Evolutionary conservation across 2,113 vertebrate species (phyloP), one percentile per base, ranked within the genome.

Genomic region (Apistogramma diplotaenia): DNA sequence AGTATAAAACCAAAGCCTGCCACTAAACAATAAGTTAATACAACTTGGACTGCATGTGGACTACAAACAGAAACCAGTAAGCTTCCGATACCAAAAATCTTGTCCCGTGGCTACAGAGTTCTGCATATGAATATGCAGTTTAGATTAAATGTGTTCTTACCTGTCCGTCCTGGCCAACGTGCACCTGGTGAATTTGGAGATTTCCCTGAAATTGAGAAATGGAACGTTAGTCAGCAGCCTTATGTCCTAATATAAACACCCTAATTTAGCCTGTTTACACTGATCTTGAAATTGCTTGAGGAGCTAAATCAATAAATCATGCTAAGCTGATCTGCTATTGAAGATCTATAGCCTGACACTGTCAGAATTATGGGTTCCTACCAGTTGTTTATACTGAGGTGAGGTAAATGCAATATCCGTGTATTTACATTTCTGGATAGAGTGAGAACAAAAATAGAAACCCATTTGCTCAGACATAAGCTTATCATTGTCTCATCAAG

Each of bases 111-210:
- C 2, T 67, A 18, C 37, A 27, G 8, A 46, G 23, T 40, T 18
- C 16, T 49, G 40, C 23, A 13, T 49, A 70, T 49, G 49, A 23
- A 70, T 16, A 46, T 49, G 4, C 25, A 51, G 6, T 49, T 73
- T 7, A 60, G 0, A 77, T 51, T 16, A 78, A 56, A 56, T 2
- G 1, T 11, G 18, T 18, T 43, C 96, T 95, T 96, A 99, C 98
- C 97, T 99, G 98, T 57, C 98, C 98, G 1, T 99, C 98, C 81
- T 99, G 98, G 5, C 98, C 96, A 70, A 99, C 97, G 0, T 97
- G 97, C 8, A 98, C 97, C 80, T 99, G 98, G 91, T 99, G 98
- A 58, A 99, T 99, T 95, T 99, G 98, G 35, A 99, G 94, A 83
- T 99, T 99, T 55, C 98, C 98, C 98, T 99, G 93, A 90, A 83